A percentile compares a stretch with the other conserved stretches of the same genome.
Conservation (phyloP, 2,888 invertebrate genomes). For the Gymnocheta viridis region DNA sequence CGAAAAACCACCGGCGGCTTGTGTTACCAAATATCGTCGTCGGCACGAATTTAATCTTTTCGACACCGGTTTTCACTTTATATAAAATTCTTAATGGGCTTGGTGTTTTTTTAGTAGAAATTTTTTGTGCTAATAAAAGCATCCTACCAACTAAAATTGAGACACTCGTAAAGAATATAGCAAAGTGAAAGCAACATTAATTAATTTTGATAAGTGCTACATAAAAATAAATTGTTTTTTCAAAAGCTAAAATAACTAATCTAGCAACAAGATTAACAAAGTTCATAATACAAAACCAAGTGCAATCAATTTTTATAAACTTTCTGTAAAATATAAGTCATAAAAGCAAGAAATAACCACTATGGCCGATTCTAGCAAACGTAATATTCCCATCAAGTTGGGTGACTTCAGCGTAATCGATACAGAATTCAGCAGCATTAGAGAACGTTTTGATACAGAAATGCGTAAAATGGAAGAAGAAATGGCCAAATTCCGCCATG, state of each 20-base stretch:
- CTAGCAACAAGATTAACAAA: constrained; percentile 51
- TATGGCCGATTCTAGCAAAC: constrained; percentile 93
- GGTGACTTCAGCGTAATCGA: constrained; percentile 98
- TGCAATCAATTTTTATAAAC: constrained; percentile 45
- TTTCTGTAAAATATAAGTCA: constrained; percentile 58
- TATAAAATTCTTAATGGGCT: no score
- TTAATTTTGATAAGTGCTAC: constrained; percentile 63
- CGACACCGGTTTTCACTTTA: no score
- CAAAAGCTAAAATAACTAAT: not conserved
- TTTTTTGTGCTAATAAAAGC: constrained; percentile 69
- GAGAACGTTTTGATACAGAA: constrained; percentile 97
- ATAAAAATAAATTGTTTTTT: constrained; percentile 39
- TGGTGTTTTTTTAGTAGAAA: no score
- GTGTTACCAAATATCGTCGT: no score
- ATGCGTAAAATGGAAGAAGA: constrained; percentile 99
- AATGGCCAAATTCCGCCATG: constrained; percentile 96
- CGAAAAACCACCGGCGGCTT: no score
- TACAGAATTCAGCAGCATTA: constrained; percentile 97
- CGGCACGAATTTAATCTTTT: no score
- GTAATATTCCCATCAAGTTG: constrained; percentile 95
- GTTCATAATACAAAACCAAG: constrained; percentile 35
- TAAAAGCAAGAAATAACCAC: constrained; percentile 72
- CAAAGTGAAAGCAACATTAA: constrained; percentile 28
- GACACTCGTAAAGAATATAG: constrained; percentile 70
- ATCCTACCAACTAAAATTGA: constrained; percentile 56